Evolutionary conservation across 2,113 vertebrate genomes (phyloP).

Genomic region (Columbina picui): DNA sequence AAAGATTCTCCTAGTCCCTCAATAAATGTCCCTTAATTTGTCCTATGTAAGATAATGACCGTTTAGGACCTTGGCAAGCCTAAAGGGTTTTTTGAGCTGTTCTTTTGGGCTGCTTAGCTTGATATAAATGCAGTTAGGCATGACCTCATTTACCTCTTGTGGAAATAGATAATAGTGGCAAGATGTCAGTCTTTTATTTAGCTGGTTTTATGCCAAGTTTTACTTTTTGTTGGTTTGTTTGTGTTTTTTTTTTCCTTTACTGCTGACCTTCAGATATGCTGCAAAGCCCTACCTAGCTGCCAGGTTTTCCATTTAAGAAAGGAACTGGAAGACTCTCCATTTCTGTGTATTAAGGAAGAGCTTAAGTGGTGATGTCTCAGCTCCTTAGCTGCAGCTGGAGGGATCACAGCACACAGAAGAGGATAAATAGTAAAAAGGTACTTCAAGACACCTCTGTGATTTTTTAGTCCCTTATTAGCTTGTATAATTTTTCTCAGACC

Average conservation of each 20-base stretch:
- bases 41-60: constrained; percentile 51
- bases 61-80: constrained; percentile 42
- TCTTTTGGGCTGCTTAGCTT: constrained; percentile 41
- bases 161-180: constrained; percentile 27
- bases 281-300: neutral
- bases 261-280: constrained; percentile 33
- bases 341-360: neutral
- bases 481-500: neutral
- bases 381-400: neutral
- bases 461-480: constrained; percentile 3
- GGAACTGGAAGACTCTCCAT: neutral
- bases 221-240: neutral
- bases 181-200: constrained; percentile 25
- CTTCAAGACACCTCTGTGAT: neutral
- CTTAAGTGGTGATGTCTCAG: neutral
- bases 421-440: neutral
- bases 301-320: constrained; percentile 14
- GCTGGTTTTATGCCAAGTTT: constrained; percentile 1
- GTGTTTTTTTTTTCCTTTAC: neutral
- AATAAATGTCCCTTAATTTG: constrained; percentile 33
- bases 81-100: constrained; percentile 36
- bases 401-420: neutral
- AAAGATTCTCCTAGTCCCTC: constrained; percentile 17
- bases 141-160: constrained; percentile 50
- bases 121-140: constrained; percentile 41